These are phyloP conservation scores for Aphaenogaster ashmeadi DNA, from an alignment of 1,140 invertebrate species.

Conservation along the genomic window DNA sequence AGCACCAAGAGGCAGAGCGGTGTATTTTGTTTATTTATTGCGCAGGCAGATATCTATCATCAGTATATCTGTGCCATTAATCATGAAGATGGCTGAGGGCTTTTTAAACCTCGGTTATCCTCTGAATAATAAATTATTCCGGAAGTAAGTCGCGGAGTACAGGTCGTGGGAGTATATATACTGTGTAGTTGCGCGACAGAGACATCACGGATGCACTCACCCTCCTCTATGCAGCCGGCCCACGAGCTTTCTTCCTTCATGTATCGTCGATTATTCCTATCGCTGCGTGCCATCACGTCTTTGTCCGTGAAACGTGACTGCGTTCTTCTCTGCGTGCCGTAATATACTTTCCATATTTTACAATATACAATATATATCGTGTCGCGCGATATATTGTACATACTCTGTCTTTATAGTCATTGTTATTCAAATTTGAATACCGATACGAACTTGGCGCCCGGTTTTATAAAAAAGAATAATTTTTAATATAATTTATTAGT, in stretches of 20 bases:
- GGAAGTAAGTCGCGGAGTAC: slow-evolving; percentile 21
- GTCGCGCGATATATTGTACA: background rate
- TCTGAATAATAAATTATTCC: slow-evolving; percentile 47
- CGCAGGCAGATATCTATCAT: background rate
- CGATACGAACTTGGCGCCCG: no score
- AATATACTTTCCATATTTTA: slow-evolving; percentile 36
- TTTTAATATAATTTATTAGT: no score
- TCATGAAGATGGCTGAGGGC: background rate
- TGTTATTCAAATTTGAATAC: background rate
- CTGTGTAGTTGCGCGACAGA: slow-evolving; percentile 33
- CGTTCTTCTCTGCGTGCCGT: background rate
- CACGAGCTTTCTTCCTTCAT: slow-evolving; percentile 51
- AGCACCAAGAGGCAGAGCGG: no score
- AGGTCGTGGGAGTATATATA: slow-evolving; percentile 31
- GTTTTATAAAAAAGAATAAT: no score
- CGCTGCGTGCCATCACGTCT: slow-evolving; percentile 43
- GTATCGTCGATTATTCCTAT: slow-evolving; percentile 60
- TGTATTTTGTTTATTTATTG: slow-evolving; percentile 13
- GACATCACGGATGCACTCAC: slow-evolving; percentile 23
- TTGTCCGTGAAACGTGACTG: slow-evolving; percentile 23
- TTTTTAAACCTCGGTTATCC: slow-evolving; percentile 22
- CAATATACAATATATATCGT: background rate
- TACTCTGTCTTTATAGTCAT: background rate
- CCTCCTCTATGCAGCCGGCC: slow-evolving; percentile 8
- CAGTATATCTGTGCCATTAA: slow-evolving; percentile 16